phyloP scores from a whole-genome alignment of 2,113 vertebrate genomes.

The Dipodomys spectabilis region DNA sequence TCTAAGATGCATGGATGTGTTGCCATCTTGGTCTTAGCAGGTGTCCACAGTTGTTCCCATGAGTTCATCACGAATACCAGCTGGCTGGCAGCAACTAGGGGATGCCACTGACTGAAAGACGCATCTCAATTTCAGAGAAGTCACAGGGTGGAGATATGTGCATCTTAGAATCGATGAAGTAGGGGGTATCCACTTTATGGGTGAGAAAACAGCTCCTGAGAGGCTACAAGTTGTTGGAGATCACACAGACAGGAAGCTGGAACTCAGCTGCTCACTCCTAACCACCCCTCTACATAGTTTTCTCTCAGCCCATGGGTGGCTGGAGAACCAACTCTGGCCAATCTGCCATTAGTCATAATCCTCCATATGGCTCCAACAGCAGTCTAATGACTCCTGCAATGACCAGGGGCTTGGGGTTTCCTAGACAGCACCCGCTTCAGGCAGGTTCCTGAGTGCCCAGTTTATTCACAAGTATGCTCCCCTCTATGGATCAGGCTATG shows the following conservation, averaged over 20 bases:
- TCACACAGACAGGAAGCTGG: background rate
- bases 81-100: slow-evolving; percentile 71
- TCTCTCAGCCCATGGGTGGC: background rate
- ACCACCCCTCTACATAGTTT: background rate
- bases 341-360: background rate
- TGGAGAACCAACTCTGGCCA: background rate
- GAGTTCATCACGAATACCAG: slow-evolving; percentile 68
- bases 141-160: slow-evolving; percentile 17
- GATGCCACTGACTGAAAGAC: slow-evolving; percentile 68
- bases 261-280: background rate
- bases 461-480: background rate
- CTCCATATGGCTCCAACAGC: background rate
- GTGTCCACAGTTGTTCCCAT: slow-evolving; percentile 53
- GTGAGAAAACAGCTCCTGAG: slow-evolving; percentile 49
- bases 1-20: slow-evolving; percentile 71
- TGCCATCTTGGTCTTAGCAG: slow-evolving; percentile 65
- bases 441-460: background rate
- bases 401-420: background rate
- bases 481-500: background rate
- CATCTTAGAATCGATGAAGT: slow-evolving; percentile 67
- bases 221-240: slow-evolving; percentile 18
- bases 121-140: slow-evolving; percentile 70
- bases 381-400: background rate
- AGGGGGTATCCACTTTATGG: background rate
- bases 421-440: background rate